phyloP scores from a whole-genome alignment of 30 jellyfish, hydroid and myxozoan species.

The Calvadosia cruxmelitensis region DNA sequence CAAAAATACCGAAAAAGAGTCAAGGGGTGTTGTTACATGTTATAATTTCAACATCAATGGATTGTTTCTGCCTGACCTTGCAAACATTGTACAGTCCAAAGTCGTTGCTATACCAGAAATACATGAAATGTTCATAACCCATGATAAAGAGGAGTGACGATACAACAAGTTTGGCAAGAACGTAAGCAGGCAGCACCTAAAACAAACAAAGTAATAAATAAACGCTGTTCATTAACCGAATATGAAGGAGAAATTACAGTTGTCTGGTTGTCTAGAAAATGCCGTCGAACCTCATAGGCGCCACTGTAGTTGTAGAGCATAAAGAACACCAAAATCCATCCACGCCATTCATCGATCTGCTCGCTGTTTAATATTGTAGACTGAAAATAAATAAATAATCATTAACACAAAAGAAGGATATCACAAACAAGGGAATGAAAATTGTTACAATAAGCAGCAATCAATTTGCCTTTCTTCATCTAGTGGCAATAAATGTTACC shows the following conservation, averaged over 20 bases:
- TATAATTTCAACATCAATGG: neutral
- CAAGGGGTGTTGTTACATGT: neutral
- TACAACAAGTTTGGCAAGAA: slow-evolving; percentile 39
- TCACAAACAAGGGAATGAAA: too few species aligned
- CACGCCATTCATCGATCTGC: slow-evolving; percentile 79
- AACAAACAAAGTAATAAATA: slow-evolving; percentile 1
- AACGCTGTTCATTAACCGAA: too few species aligned
- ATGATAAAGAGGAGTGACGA: slow-evolving; percentile 53
- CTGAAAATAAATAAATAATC: slow-evolving; percentile 13
- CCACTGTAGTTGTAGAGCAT: slow-evolving; percentile 75
- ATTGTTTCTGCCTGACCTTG: slow-evolving; percentile 24
- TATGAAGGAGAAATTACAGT: too few species aligned
- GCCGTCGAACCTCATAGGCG: slow-evolving; percentile 53
- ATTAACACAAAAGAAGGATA: too few species aligned
- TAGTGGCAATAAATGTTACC: too few species aligned
- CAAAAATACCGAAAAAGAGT: neutral
- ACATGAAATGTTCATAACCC: slow-evolving; percentile 62
- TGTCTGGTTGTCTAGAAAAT: too few species aligned
- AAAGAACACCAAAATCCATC: slow-evolving; percentile 70
- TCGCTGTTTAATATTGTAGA: slow-evolving; percentile 32
- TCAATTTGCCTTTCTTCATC: too few species aligned
- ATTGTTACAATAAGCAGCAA: too few species aligned
- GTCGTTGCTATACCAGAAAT: slow-evolving; percentile 61
- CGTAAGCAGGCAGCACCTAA: slow-evolving; percentile 63
- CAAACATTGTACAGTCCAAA: slow-evolving; percentile 72